Evolutionary conservation across 1,140 invertebrate species (phyloP), one percentile per base, ranked within the genome.

Genomic region (Drosophila busckii): DNA sequence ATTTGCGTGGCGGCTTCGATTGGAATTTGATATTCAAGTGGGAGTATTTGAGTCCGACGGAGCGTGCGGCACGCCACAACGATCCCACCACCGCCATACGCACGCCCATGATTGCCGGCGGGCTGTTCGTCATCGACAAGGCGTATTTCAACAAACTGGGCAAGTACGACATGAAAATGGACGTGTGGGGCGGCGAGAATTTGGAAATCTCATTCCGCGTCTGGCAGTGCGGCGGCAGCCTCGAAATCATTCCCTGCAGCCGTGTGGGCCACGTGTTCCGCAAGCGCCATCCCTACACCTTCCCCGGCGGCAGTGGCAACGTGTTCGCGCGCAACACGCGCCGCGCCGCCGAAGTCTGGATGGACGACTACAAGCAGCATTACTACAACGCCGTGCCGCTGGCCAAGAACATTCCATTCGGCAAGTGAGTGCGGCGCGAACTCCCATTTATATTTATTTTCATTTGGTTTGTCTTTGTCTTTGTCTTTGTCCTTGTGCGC

Each of bases 161-260:
- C 31, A 97, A 97, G 80, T 99, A 99, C 88, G 98, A 99, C 85
- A 96, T 95, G 89, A 94, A 95, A 80, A 98, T 99, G 96, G 96
- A 98, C 85, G 96, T 99, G 4, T 99, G 97, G 97, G 91, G 90
- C 8, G 89, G 90, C 6, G 89, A 90, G 85, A 91, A 90, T 60
- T 62, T 91, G 12, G 90, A 91, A 59, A 91, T 91, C 37, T 91
- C 90, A 0, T 91, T 91, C 65, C 90, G 95, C 64, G 94, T 96
- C n/a, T 97, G 96, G 97, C 97, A 98, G 88, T 99, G 97, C 83
- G 97, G 97, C 2, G 97, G 97, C 9, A 95, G 93, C 52, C 87
- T 98, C 37, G 96, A 98, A 89, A 98, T 98, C 58, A 95, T 97
- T 19, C 96, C 97, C 0, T 98, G 96, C 87, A 97, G 96, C 26